Evolutionary conservation across 2,888 invertebrate genomes (phyloP).

Genomic region (Drosophila multiciliata): DNA sequence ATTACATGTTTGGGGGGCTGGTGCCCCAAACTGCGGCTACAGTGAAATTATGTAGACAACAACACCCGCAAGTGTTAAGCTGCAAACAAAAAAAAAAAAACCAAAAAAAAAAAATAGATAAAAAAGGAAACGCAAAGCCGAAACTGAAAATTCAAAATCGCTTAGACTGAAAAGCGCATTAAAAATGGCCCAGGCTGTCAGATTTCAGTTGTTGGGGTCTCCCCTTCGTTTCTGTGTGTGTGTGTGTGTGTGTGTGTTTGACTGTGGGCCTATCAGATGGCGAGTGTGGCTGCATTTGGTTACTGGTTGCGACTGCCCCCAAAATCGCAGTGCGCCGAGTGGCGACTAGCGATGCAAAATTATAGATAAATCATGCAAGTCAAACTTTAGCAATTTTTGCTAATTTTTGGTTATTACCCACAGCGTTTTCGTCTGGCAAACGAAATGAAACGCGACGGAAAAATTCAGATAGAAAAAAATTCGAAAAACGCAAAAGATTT

Average conservation of each 20-base stretch:
- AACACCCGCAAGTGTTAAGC: conserved; percentile 83
- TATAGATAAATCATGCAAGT: conserved; percentile 82
- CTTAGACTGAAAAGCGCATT: conserved; percentile 74
- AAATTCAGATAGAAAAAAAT: conserved; percentile 24
- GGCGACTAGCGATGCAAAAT: conserved; percentile 76
- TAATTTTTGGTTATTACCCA: conserved; percentile 82
- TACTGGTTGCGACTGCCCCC: conserved; percentile 29
- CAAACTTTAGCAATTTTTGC: conserved; percentile 82
- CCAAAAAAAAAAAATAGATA: conserved; percentile 55
- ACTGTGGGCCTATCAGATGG: conserved; percentile 75
- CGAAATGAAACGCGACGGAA: conserved; percentile 55
- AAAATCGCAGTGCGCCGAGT: conserved; percentile 37
- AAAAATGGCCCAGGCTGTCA: conserved; percentile 76
- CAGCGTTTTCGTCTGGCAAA: conserved; percentile 61
- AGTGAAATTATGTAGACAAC: conserved; percentile 74
- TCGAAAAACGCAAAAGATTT: conserved; percentile 66
- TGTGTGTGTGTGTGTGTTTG: conserved; percentile 58
- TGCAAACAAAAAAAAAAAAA: conserved; percentile 63
- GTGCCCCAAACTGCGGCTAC: conserved; percentile 4
- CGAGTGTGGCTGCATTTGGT: conserved; percentile 58
- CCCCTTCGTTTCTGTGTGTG: conserved; percentile 3
- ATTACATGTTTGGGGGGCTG: conserved; percentile 65
- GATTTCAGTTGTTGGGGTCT: conserved; percentile 38
- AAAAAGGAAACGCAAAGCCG: conserved; percentile 32
- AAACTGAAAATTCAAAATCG: conserved; percentile 59